Base-by-base conservation (phyloP, 2,888 invertebrate species). In the Anodontia alba region DNA sequence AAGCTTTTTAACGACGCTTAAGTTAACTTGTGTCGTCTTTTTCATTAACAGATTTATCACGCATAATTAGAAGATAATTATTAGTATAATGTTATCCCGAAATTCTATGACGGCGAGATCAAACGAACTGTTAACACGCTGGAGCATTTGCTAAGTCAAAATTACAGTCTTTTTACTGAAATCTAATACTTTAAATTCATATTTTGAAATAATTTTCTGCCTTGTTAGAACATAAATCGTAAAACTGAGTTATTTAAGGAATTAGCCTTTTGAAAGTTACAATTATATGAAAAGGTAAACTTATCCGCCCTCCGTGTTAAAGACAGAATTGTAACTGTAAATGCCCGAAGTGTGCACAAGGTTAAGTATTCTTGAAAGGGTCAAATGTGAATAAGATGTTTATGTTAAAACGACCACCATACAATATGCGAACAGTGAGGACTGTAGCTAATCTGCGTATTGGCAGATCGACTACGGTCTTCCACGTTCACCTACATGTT, bases 11-110 rank as follows among this genome's bases (percentile, higher is more conserved):
- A 33, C 12, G 33, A 15, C 33, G 62, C 20, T 33, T 62, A 33
- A 31, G 23, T 62, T 31, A 31, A 31, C 5, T 17, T 62, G 12
- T 29, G 62, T 29, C 62, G 23, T n/a, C 62, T 31, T 62, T 62
- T 62, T 62, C 62, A 62, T 62, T 62, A 62, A 33, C 33, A 62
- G 33, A 62, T 62, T 62, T 62, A 62, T 62, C 62, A 62, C 62
- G 62, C 33, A 62, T 62, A 62, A 62, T 62, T 62, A 62, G 62
- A 26, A 62, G 33, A 33, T 62, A 62, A 62, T 62, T 62, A 29
- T 62, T 29, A n/a, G 62, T 62, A 62, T 62, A 62, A 31, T 33
- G 62, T 33, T 62, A 23, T 62, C 33, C 62, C 20, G 33, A 62
- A 33, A 62, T 62, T 62, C 62, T 10, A 62, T 62, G 33, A 17